Percentiles rank a stretch among this genome's conserved stretches.
These are phyloP conservation scores for Ranitomeya variabilis DNA, from an alignment of 2,113 vertebrate genomes.

Conservation along the genomic window DNA sequence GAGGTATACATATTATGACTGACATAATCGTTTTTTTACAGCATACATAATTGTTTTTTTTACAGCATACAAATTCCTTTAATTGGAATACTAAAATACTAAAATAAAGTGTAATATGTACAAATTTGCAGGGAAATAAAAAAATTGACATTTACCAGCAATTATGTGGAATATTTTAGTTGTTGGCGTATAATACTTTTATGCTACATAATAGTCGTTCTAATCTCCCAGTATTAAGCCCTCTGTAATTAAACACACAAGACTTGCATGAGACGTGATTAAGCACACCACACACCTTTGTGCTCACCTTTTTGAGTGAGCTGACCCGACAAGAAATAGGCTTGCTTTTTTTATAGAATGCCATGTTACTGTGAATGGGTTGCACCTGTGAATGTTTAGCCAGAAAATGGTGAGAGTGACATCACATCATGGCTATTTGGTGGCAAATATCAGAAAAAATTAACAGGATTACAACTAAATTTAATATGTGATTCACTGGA, in stretches of 20 bases:
- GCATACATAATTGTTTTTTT: neutral
- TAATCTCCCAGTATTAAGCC: slow-evolving; percentile 29
- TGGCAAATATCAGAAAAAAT: neutral
- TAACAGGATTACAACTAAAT: neutral
- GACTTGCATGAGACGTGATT: slow-evolving; percentile 2
- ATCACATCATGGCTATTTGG: slow-evolving; percentile 15
- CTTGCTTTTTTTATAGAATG: neutral
- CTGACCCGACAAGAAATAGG: slow-evolving; percentile 18
- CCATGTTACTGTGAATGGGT: slow-evolving; percentile 20
- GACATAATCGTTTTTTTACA: neutral
- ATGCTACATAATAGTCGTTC: slow-evolving; percentile 24
- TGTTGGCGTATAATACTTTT: slow-evolving; percentile 14
- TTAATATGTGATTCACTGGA: too few species aligned
- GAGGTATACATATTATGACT: neutral
- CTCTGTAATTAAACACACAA: slow-evolving; percentile 36
- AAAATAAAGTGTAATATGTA: neutral
- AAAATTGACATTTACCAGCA: neutral
- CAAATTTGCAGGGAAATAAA: neutral
- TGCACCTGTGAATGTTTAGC: slow-evolving; percentile 14
- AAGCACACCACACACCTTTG: neutral
- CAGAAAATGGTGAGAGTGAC: neutral
- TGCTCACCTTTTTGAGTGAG: slow-evolving; percentile 14
- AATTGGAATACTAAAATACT: neutral
- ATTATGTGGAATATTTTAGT: neutral
- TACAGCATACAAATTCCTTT: neutral